Percentiles rank a stretch among this genome's conserved stretches.
These are phyloP conservation scores for Cromileptes altivelis DNA, from an alignment of 2,113 vertebrate genomes.

Conservation along the genomic window DNA sequence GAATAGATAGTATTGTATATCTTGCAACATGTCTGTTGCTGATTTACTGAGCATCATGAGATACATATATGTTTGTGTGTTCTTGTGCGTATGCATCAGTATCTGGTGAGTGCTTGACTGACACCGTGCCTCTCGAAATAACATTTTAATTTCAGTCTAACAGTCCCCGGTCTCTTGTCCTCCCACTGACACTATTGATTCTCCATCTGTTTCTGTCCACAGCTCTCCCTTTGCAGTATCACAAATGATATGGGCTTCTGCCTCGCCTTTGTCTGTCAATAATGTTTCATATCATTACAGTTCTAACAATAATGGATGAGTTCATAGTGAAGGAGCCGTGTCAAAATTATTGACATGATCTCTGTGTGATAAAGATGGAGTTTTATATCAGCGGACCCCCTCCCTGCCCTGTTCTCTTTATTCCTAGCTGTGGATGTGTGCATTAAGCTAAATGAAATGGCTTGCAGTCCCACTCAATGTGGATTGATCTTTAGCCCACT, in stretches of 20 bases:
- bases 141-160: conserved; percentile 70
- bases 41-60: background rate
- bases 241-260: conserved; percentile 73
- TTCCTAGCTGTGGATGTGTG: conserved; percentile 19
- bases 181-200: conserved; percentile 81
- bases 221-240: conserved; percentile 54
- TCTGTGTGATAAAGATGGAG: conserved; percentile 62
- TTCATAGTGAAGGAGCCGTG: conserved; percentile 45
- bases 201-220: conserved; percentile 78
- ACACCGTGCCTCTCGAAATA: conserved; percentile 66
- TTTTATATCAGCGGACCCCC: conserved; percentile 9
- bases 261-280: conserved; percentile 75
- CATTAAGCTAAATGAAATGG: conserved; percentile 68
- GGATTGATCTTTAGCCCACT: conserved; percentile 54
- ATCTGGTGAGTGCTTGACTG: conserved; percentile 46
- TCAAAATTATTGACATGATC: conserved; percentile 75
- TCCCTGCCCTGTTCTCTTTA: conserved; percentile 22
- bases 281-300: conserved; percentile 74
- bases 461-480: conserved; percentile 42
- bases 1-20: background rate
- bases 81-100: conserved; percentile 15
- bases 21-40: background rate
- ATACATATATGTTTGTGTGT: background rate
- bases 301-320: conserved; percentile 76
- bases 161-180: conserved; percentile 70